A percentile compares a stretch with the other conserved stretches of the same genome.
phyloP scores from a whole-genome alignment of 2,888 invertebrate genomes.

The Noctua janthe region DNA sequence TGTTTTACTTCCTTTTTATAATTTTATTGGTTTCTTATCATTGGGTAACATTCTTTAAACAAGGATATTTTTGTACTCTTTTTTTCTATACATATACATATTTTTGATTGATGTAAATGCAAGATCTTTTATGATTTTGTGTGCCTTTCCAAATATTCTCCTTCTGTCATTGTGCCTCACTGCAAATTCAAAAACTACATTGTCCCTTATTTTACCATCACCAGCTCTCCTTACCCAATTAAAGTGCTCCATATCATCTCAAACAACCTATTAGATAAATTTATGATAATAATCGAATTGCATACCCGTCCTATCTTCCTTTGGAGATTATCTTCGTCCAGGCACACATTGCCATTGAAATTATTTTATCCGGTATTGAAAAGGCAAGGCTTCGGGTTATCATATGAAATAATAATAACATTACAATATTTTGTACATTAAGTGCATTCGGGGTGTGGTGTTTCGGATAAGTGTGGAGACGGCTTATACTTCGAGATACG shows the following conservation, averaged over 20 bases:
- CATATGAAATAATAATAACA: constrained; percentile 88
- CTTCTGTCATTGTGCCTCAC: rapidly evolving
- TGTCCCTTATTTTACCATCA: constrained; percentile 7
- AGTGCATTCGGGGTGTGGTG: constrained; percentile 85
- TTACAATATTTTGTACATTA: constrained; percentile 89
- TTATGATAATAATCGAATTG: constrained; percentile 73
- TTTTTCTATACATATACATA: rapidly evolving
- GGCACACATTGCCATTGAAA: constrained; percentile 81
- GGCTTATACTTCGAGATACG: constrained; percentile 81
- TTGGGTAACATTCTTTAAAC: background rate
- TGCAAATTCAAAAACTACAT: background rate
- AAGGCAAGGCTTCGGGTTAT: constrained; percentile 81
- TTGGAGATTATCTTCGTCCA: constrained; percentile 77
- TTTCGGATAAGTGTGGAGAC: constrained; percentile 81
- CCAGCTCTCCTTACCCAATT: constrained; percentile 64
- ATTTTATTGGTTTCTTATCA: background rate
- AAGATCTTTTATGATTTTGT: background rate
- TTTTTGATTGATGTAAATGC: background rate
- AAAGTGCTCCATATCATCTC: constrained; percentile 57
- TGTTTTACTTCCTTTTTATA: background rate
- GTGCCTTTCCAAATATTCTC: background rate
- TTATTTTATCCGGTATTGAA: constrained; percentile 83
- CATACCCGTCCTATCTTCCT: constrained; percentile 68
- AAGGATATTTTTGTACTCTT: background rate
- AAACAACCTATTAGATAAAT: constrained; percentile 65